Evolutionary conservation across 2,888 invertebrate species (phyloP), one percentile per base, ranked within the genome.

Genomic region (Nineta flava): DNA sequence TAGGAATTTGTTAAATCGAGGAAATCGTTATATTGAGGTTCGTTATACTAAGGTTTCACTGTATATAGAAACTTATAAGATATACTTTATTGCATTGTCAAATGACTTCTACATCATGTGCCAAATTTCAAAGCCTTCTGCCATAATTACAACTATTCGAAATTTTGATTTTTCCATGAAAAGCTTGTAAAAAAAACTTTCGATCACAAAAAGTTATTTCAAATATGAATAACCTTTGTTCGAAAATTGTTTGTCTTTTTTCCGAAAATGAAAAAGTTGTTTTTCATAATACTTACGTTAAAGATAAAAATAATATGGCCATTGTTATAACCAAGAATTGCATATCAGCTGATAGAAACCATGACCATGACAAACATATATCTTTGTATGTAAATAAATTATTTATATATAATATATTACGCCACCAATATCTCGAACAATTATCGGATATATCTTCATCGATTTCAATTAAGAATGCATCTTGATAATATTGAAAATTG

Each of bases 401-500:
- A 56, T 70, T 70, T 43, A 72, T 69, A 56, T 71, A 73, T 2
- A 74, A 56, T 4, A 73, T 42, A 57, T 73, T 73, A 53, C 71
- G 62, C 73, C 73, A 73, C 73, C 73, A 73, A 55, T 70, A 70
- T 53, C 66, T 67, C 2, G 63, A 57, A 54, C 74, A 73, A n/a
- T 59, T 53, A 1, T 62, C 60, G 15, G 69, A 65, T 6, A 64
- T 59, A 16, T 59, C 56, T 55, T 73, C 72, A 10, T 55, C 55
- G 46, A 63, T 59, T 51, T 62, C 56, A 53, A 69, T 64, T 15
- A 63, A 59, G 4, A 71, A 67, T 1, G 61, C 61, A 48, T 65
- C 58, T 2, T 58, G 60, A 48, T 67, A 64, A 57, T 63, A 67
- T 1, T 60, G 58, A n/a, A 63, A 62, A 51, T 67, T 60, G 1